Evolutionary conservation across 2,888 invertebrate genomes (phyloP).

Genomic region (Oxytorus armatus): DNA sequence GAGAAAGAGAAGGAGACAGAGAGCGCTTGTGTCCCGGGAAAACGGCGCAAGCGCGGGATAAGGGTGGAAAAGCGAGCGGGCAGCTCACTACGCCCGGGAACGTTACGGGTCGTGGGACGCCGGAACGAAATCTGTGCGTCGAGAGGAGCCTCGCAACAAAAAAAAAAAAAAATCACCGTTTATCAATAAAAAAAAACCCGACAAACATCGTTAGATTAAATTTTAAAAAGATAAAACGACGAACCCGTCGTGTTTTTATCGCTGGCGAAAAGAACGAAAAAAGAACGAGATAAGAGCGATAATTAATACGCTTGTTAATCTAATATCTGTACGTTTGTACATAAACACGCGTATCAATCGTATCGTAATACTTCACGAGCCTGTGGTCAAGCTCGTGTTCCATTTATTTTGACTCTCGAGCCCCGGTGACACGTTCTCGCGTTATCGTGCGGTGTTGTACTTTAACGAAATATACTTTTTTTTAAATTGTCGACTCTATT

Average conservation of each 20-base stretch:
- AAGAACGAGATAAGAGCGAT: conserved; percentile 19
- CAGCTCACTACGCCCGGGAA: conserved; percentile 84
- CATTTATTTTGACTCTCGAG: too few relatives aligned
- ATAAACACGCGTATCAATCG: conserved; percentile 12
- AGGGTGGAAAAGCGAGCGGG: conserved; percentile 81
- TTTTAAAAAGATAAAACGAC: neutral
- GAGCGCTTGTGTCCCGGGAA: conserved; percentile 70
- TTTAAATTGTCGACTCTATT: too few relatives aligned
- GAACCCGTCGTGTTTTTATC: neutral
- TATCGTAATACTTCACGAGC: conserved; percentile 18
- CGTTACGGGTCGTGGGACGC: conserved; percentile 79
- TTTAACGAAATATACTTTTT: too few relatives aligned
- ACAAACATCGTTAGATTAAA: conserved; percentile 45
- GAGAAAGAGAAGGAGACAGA: conserved; percentile 60
- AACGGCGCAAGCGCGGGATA: conserved; percentile 79
- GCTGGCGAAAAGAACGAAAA: neutral
- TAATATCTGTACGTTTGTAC: conserved; percentile 3
- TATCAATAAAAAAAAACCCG: conserved; percentile 33
- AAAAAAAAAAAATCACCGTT: conserved; percentile 52
- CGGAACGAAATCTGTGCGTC: conserved; percentile 72
- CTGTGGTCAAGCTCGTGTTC: conserved; percentile 13
- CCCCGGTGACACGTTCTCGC: too few relatives aligned
- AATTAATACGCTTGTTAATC: conserved; percentile 9
- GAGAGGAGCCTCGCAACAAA: conserved; percentile 32
- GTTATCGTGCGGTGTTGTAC: too few relatives aligned